A percentile compares a stretch with the other conserved stretches of the same genome.
Evolutionary conservation across 2,113 vertebrate species (phyloP).

Genomic region (Pseudonaja textilis): DNA sequence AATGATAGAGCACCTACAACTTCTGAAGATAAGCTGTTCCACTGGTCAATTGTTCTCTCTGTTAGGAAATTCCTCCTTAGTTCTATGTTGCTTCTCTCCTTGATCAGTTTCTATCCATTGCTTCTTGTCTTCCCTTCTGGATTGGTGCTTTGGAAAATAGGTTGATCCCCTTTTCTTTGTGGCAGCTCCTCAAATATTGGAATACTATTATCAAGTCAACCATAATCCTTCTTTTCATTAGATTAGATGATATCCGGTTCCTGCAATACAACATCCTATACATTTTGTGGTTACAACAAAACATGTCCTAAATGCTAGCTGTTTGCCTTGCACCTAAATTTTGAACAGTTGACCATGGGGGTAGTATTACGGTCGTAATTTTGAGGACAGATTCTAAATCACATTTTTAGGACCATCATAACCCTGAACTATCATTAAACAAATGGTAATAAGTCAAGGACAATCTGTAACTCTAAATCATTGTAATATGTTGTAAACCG

Average conservation of each 20-base stretch:
- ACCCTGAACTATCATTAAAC: not conserved
- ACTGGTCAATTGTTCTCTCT: not conserved
- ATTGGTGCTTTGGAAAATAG: not conserved
- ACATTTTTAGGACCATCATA: not conserved
- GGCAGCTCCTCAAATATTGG: not conserved
- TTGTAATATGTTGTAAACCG: not conserved
- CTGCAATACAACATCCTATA: not conserved
- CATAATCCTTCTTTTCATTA: not conserved
- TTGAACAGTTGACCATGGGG: not conserved
- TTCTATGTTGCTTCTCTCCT: not conserved
- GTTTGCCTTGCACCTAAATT: not conserved
- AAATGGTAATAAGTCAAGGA: not conserved
- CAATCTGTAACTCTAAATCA: not conserved
- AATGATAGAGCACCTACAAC: not conserved
- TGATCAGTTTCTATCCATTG: not conserved
- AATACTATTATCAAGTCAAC: not conserved
- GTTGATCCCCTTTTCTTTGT: not conserved
- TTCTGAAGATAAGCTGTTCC: not conserved
- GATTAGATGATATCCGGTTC: not conserved
- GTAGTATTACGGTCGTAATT: not conserved
- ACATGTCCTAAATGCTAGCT: not conserved
- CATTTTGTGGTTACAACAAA: not conserved
- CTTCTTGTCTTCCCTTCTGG: not conserved
- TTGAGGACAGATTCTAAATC: not conserved
- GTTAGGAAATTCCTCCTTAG: not conserved